Base-by-base conservation (phyloP, 2,888 invertebrate species). In the Eilema caniola region DNA sequence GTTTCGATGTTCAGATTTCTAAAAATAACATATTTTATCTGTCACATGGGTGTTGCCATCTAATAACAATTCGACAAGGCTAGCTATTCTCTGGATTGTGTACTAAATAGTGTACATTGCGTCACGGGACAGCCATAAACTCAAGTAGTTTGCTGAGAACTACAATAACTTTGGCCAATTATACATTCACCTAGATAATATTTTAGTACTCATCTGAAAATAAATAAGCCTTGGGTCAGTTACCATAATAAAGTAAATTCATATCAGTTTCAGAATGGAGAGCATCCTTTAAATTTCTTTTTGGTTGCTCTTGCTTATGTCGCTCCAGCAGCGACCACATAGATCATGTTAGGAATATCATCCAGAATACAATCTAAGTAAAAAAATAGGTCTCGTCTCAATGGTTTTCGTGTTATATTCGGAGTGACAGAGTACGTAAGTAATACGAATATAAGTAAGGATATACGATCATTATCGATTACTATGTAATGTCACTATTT, bases 31-130 rank as follows among this genome's bases (percentile, higher is more conserved):
- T 70, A 67, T 69, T 12, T 25, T 25, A 62, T 65, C 62, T 31
- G 67, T 69, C 61, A 62, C 24, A 28, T 68, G 11, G 16, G 61
- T 65, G 56, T 33, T 25, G 69, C 74, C 65, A 74, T 70, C 56
- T 74, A 24, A 60, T 62, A 62, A 23, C n/a, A 56, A 69, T 23
- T 59, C 59, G 57, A 69, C 57, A 47, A 67, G 69, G 53, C 64
- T 70, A 67, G n/a, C 59, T 67, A 25, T 66, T 62, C 31, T 69
- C 63, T 63, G 25, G 28, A 64, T 63, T 33, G n/a, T 60, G 33
- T 69, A 47, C 64, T 63, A 60, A 47, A 66, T 24, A 4, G 23
- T 20, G 14, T n/a, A 57, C 20, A 33, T 53, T 31, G 11, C 61
- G 65, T 62, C 60, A 65, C 24, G 20, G 25, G 33, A 57, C 37